Conservation (phyloP, 2,888 invertebrate genomes). For the Cyclophora punctaria region DNA sequence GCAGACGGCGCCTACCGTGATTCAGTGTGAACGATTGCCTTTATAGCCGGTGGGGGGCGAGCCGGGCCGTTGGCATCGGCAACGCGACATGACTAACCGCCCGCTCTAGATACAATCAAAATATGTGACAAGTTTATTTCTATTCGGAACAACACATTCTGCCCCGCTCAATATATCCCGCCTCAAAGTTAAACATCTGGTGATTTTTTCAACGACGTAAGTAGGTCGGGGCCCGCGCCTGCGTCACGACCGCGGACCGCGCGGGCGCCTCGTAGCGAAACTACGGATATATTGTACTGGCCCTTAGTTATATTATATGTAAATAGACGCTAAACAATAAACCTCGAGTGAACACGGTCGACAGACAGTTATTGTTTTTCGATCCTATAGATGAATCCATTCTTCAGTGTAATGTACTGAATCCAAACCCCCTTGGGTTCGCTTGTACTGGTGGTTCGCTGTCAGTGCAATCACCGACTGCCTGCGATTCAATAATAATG, state of each 20-base stretch:
- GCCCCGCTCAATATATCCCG: conserved; percentile 65
- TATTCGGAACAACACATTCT: conserved; percentile 72
- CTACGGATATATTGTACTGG: too few relatives aligned
- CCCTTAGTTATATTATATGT: too few relatives aligned
- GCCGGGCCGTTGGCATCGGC: conserved; percentile 71
- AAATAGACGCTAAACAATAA: too few relatives aligned
- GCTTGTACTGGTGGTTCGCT: too few relatives aligned
- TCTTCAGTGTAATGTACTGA: too few relatives aligned
- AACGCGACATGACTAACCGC: conserved; percentile 70
- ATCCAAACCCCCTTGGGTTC: too few relatives aligned
- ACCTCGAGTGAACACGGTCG: too few relatives aligned
- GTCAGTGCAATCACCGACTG: too few relatives aligned
- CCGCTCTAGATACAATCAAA: conserved; percentile 75
- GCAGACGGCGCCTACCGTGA: conserved; percentile 73
- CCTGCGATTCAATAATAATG: too few relatives aligned
- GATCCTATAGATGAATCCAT: too few relatives aligned
- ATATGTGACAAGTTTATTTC: conserved; percentile 76
- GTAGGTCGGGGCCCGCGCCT: conserved; percentile 71
- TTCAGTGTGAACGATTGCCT: conserved; percentile 69
- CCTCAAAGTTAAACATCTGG: conserved; percentile 68
- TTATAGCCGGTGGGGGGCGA: conserved; percentile 56
- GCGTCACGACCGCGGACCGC: conserved; percentile 58
- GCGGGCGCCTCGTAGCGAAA: conserved; percentile 24
- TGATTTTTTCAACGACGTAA: conserved; percentile 70
- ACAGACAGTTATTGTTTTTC: too few relatives aligned